A percentile compares a stretch with the other conserved stretches of the same genome.
These are phyloP conservation scores for Drosophila gunungcola DNA, from an alignment of 1,140 invertebrate genomes.

Conservation along the genomic window DNA sequence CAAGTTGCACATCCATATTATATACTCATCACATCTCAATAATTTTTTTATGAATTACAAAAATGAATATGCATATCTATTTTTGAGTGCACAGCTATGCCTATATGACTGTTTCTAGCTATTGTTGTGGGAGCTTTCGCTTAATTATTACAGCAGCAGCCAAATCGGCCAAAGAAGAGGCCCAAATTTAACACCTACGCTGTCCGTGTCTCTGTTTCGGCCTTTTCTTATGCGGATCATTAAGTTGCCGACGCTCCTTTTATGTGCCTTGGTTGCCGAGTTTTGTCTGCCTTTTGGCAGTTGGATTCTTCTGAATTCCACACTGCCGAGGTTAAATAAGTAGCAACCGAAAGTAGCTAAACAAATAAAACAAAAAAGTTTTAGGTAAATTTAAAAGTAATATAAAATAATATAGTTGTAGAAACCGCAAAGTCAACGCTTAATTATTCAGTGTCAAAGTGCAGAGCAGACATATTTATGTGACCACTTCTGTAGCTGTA, in stretches of 20 bases:
- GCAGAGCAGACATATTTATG: background rate
- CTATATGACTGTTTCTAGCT: background rate
- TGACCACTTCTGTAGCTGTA: background rate
- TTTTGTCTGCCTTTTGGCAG: background rate
- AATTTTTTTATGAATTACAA: no score
- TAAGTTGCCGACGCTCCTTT: slow-evolving; percentile 60
- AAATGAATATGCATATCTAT: background rate
- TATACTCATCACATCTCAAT: no score
- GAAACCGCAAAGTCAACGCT: no score
- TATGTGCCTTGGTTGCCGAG: slow-evolving; percentile 33
- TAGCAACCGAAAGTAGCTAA: background rate
- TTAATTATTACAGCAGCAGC: slow-evolving; percentile 53
- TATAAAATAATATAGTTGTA: no score
- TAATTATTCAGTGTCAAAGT: no score
- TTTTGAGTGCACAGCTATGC: background rate
- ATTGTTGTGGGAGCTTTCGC: slow-evolving; percentile 50
- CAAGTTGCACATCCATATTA: no score
- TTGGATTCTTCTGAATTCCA: background rate
- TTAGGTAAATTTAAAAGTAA: no score
- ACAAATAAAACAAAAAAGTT: background rate
- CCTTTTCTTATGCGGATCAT: slow-evolving; percentile 57
- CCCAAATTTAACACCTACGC: slow-evolving; percentile 54
- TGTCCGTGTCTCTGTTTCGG: slow-evolving; percentile 12
- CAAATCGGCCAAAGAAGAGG: slow-evolving; percentile 22
- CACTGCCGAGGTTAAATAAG: background rate